These are phyloP conservation scores for Cherax quadricarinatus DNA, from an alignment of 1,140 invertebrate species.

Conservation along the genomic window DNA sequence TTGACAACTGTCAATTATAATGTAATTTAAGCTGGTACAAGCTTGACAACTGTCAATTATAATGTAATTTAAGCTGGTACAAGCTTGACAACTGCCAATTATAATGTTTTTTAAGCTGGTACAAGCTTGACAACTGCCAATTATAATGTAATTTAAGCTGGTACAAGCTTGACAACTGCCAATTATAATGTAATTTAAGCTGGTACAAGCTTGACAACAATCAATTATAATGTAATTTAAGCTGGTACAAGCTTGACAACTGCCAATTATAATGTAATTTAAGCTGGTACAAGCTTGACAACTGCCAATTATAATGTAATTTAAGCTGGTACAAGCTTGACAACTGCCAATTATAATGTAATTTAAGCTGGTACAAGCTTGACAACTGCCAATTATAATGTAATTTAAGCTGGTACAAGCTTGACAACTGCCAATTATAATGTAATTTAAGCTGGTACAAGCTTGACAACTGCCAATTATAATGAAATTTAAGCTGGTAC, in stretches of 20 bases:
- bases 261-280: background rate
- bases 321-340: background rate
- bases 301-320: background rate
- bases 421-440: background rate
- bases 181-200: background rate
- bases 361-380: background rate
- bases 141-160: background rate
- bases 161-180: background rate
- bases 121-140: background rate
- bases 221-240: background rate
- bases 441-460: background rate
- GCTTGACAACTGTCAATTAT: background rate
- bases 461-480: background rate
- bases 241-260: background rate
- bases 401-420: background rate
- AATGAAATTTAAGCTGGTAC: background rate
- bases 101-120: background rate
- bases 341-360: background rate
- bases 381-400: background rate
- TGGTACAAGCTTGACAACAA: background rate
- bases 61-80: background rate
- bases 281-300: background rate
- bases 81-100: background rate
- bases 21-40: background rate
- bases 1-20: background rate